phyloP scores from a whole-genome alignment of 2,888 invertebrate species.

The Ectemnius lituratus region DNA sequence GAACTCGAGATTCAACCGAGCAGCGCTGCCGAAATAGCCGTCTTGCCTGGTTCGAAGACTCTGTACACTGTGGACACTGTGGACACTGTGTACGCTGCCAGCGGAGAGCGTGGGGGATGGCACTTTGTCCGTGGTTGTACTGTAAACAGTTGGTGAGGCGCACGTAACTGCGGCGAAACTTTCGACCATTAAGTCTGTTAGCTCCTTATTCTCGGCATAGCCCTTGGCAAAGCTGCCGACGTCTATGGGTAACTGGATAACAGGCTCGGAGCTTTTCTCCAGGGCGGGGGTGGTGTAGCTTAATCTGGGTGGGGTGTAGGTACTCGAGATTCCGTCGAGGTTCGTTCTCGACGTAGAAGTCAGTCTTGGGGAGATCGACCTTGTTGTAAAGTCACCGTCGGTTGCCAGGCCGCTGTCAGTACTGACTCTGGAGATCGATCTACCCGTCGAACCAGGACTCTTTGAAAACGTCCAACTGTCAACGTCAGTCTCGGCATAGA shows the following conservation, averaged over 20 bases:
- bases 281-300: slow-evolving; percentile 85
- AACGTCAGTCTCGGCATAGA: slow-evolving; percentile 82
- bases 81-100: slow-evolving; percentile 77
- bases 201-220: slow-evolving; percentile 78
- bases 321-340: slow-evolving; percentile 69
- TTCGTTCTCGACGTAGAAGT: slow-evolving; percentile 71
- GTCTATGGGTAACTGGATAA: slow-evolving; percentile 79
- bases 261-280: slow-evolving; percentile 75
- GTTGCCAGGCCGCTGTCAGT: slow-evolving; percentile 81
- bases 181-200: slow-evolving; percentile 78
- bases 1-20: slow-evolving; percentile 79
- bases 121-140: slow-evolving; percentile 79
- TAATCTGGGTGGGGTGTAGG: slow-evolving; percentile 77
- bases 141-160: slow-evolving; percentile 80
- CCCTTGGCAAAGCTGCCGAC: slow-evolving; percentile 81
- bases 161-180: slow-evolving; percentile 79
- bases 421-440: slow-evolving; percentile 74
- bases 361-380: slow-evolving; percentile 74
- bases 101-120: slow-evolving; percentile 83
- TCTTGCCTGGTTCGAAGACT: slow-evolving; percentile 82
- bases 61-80: slow-evolving; percentile 67
- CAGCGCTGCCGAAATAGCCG: slow-evolving; percentile 80
- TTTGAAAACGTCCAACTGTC: slow-evolving; percentile 86
- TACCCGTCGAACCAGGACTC: slow-evolving; percentile 80
- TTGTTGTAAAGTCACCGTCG: slow-evolving; percentile 81